Base-by-base conservation (phyloP, 1,140 invertebrate genomes). In the Achatina immaculata region DNA sequence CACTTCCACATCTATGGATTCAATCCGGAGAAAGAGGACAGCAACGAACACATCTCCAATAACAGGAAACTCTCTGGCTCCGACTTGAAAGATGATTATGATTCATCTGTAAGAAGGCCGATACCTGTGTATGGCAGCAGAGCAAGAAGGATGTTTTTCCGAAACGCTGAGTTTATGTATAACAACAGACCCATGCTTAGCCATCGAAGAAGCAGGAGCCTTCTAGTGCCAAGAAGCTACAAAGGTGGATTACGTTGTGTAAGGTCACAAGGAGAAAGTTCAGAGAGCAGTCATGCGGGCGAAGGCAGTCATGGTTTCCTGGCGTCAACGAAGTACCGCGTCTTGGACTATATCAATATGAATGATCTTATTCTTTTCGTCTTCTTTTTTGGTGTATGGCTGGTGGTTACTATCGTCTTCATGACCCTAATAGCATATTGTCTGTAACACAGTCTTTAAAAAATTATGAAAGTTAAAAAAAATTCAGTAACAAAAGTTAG, bases 341-440 rank as follows among this genome's bases (percentile, higher is more conserved):
- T 62, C 6, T 62, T 62, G 6, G 31, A 62, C 2, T 62, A 62
- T 16, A 62, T 62, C 19, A 62, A 34, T 31, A 31, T 62, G n/a
- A 34, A 31, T 62, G 58, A 62, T 16, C 2, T 62, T 3, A 62
- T 62, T 31, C n/a, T 62, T 1, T 62, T 62, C 31, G 16, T 62
- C 16, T 16, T 62, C 9, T 62, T 62, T 62, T 62, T 62, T 62
- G 58, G n/a, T 31, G 58, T 62, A 62, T 62, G 58, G 58, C 28
- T 62, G 11, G 28, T 62, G 28, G 4, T 62, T 4, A 62, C 58
- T 62, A 31, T 62, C 28, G 58, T 62, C 0, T 62, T 62, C 16
- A 62, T 62, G 58, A 6, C 58, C 16, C 31, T 62, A 62, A 62
- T 62, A 9, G 28, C 58, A 62, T 43, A 31, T 73, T 3, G 42